Conservation (phyloP, 2,113 vertebrate genomes). For the Laterallus jamaicensis region DNA sequence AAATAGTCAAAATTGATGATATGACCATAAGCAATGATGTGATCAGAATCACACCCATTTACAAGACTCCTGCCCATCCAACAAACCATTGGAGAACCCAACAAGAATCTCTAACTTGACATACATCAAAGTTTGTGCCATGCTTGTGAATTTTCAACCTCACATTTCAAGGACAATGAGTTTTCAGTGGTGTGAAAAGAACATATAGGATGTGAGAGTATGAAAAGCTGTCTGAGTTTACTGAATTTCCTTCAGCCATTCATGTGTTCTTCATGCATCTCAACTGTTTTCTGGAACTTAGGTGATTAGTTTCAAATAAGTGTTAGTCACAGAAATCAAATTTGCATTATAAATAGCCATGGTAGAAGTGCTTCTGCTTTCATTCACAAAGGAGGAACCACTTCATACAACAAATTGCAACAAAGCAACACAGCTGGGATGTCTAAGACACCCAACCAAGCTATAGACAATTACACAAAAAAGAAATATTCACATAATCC, state of each 20-base stretch:
- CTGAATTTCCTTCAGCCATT: background rate
- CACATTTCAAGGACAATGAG: background rate
- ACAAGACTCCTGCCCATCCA: background rate
- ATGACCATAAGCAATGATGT: background rate
- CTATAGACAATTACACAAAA: background rate
- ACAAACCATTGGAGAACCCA: background rate
- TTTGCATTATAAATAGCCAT: background rate
- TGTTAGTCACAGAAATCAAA: background rate
- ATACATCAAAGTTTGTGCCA: background rate
- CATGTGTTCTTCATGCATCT: background rate
- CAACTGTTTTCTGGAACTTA: background rate
- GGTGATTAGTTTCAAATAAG: background rate
- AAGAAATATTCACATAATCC: background rate
- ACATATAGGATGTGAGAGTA: background rate
- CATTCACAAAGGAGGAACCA: background rate
- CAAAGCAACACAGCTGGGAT: background rate
- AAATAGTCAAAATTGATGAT: background rate
- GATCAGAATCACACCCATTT: background rate
- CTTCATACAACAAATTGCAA: background rate
- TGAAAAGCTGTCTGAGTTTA: background rate
- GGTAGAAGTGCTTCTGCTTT: constrained; percentile 5
- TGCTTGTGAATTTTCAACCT: background rate
- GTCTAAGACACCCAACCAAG: background rate
- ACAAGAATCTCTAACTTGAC: background rate
- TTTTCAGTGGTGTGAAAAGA: background rate